A percentile compares a stretch with the other conserved stretches of the same genome.
Conservation (phyloP, 2,888 invertebrate genomes). For the Trachelus stipa region DNA sequence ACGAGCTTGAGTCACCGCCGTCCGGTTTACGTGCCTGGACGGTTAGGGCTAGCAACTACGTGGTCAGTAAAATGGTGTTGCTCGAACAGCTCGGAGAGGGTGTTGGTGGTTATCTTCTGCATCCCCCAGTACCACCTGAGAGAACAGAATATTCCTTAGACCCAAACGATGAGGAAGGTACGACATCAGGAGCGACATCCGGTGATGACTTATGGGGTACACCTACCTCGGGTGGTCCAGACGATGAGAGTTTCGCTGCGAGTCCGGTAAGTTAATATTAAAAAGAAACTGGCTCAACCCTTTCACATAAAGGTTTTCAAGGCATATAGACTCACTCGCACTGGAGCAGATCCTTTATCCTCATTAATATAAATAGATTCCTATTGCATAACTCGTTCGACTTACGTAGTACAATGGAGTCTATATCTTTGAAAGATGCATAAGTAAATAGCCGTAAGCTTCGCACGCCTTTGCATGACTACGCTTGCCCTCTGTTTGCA, state of each 20-base stretch:
- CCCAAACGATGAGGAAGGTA: slow-evolving; percentile 77
- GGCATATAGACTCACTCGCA: not conserved
- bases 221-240: slow-evolving; percentile 86
- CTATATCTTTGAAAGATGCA: slow-evolving; percentile 9
- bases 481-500: slow-evolving; percentile 64
- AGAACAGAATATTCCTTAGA: slow-evolving; percentile 61
- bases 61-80: slow-evolving; percentile 83
- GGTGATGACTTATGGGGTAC: slow-evolving; percentile 92
- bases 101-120: slow-evolving; percentile 60
- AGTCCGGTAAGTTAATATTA: slow-evolving; percentile 56
- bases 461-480: slow-evolving; percentile 65
- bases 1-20: slow-evolving; percentile 60
- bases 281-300: not conserved
- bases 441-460: slow-evolving; percentile 51
- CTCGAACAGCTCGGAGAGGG: slow-evolving; percentile 75
- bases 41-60: slow-evolving; percentile 82
- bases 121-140: slow-evolving; percentile 61
- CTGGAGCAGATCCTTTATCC: not conserved
- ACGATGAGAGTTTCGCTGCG: slow-evolving; percentile 74
- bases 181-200: slow-evolving; percentile 85
- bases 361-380: not conserved
- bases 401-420: not conserved
- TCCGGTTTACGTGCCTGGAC: slow-evolving; percentile 81
- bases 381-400: not conserved
- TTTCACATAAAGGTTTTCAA: not conserved